Evolutionary conservation across 2,113 vertebrate genomes (phyloP).

Genomic region (Pomatorhinus ruficollis): DNA sequence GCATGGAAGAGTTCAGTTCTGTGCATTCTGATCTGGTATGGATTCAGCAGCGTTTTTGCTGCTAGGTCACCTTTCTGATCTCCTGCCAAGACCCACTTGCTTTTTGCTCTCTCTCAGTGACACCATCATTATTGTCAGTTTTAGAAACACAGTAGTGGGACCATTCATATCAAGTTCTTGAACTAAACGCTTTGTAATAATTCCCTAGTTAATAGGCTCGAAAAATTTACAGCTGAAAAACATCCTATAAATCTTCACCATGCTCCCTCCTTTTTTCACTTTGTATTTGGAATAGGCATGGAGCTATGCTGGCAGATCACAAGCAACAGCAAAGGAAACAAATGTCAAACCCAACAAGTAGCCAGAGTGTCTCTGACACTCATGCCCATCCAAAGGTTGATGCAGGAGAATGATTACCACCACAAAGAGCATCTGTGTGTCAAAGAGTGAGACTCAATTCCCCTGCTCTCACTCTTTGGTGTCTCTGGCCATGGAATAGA

Average conservation of each 20-base stretch:
- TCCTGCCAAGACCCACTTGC: background rate
- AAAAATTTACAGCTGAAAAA: background rate
- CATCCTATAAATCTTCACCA: background rate
- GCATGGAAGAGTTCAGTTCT: too few species aligned
- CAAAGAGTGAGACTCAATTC: background rate
- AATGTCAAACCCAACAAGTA: background rate
- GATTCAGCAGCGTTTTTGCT: background rate
- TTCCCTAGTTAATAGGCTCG: background rate
- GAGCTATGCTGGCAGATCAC: background rate
- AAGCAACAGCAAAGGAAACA: background rate
- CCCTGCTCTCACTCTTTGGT: background rate
- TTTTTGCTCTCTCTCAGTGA: background rate
- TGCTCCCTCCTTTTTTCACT: background rate
- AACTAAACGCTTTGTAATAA: background rate
- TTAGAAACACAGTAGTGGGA: background rate
- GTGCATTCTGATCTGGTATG: background rate
- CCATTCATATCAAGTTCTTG: background rate
- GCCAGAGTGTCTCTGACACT: background rate
- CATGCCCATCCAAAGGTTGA: background rate
- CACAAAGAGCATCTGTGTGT: background rate
- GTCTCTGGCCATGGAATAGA: background rate
- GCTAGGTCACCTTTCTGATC: background rate
- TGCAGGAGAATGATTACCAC: background rate
- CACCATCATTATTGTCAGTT: background rate
- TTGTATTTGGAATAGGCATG: background rate